Evolutionary conservation across 2,888 invertebrate genomes (phyloP).

Genomic region (Lottia gigantea): DNA sequence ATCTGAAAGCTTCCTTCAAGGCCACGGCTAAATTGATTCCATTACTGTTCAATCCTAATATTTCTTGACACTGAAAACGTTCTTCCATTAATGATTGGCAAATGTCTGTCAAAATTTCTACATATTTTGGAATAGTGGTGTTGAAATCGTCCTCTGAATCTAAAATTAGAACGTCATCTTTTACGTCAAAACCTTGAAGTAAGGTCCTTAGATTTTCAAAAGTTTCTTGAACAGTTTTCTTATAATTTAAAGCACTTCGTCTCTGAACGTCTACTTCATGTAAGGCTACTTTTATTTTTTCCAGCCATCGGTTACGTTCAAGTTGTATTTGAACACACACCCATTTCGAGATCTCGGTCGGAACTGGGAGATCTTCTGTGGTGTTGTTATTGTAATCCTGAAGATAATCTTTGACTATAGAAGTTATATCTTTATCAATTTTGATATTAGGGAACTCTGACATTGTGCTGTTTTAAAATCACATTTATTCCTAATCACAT

Average conservation of each 20-base stretch:
- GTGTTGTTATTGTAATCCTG: not conserved
- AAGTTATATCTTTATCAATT: not conserved
- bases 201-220: slow-evolving; percentile 40
- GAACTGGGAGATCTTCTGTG: slow-evolving; percentile 38
- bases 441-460: not conserved
- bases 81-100: slow-evolving; percentile 49
- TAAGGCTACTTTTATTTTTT: slow-evolving; percentile 55
- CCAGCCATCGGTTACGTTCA: slow-evolving; percentile 58
- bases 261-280: slow-evolving; percentile 56
- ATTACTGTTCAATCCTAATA: slow-evolving; percentile 32
- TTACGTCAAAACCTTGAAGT: slow-evolving; percentile 42
- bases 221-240: slow-evolving; percentile 38
- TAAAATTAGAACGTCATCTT: slow-evolving; percentile 31
- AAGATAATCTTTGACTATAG: not conserved
- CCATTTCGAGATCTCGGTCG: slow-evolving; percentile 46
- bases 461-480: too few species aligned
- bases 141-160: slow-evolving; percentile 34
- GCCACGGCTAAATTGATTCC: not conserved
- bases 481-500: too few species aligned
- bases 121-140: slow-evolving; percentile 40
- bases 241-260: slow-evolving; percentile 43
- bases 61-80: slow-evolving; percentile 44
- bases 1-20: not conserved
- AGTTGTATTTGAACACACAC: slow-evolving; percentile 52
- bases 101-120: slow-evolving; percentile 46